Evolutionary conservation across 2,888 invertebrate species (phyloP), one percentile per base, ranked within the genome.

Genomic region (Eumacrocentrus americanus): DNA sequence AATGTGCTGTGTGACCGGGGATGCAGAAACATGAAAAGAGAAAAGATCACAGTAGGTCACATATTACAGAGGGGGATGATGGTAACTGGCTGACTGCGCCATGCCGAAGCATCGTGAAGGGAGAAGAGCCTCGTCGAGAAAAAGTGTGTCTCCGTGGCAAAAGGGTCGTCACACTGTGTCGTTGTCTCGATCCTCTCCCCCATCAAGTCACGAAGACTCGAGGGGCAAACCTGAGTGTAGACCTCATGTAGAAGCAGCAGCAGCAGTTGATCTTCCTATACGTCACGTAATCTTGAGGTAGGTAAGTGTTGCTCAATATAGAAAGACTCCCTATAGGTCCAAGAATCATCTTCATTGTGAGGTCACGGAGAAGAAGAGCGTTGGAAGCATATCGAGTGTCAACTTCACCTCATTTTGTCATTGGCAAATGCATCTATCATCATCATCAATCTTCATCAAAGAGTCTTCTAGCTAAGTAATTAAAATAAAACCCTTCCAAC

Each of bases 51-150:
- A 60, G 11, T 59, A 40, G 55, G 56, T 56, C 40, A 38, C 34
- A 44, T 29, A 29, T 55, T 14, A 55, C 14, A 46, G 35, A 38
- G 38, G 29, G 51, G 57, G 52, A 60, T 60, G 60, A 42, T 54
- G 29, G 47, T 47, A 55, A 60, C 48, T 54, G 54, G 47, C 54
- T 60, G 60, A 60, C 60, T 60, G 60, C 48, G 47, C 60, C 53
- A 14, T 50, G 60, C 29, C 42, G 48, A 14, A 37, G 46, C 14
- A 46, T 29, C 40, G 54, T 14, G 23, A 22, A 44, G 53, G 55
- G 57, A 57, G 22, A 29, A 58, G 62, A 34, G 42, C 34, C 51
- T 46, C 53, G 25, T 48, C 14, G 40, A 46, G 50, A 42, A 51
- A 54, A 60, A 42, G 60, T 55, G 48, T 55, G 60, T 60, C 54